phyloP scores from a whole-genome alignment of 2,888 invertebrate species.

The Heliconius hortense region DNA sequence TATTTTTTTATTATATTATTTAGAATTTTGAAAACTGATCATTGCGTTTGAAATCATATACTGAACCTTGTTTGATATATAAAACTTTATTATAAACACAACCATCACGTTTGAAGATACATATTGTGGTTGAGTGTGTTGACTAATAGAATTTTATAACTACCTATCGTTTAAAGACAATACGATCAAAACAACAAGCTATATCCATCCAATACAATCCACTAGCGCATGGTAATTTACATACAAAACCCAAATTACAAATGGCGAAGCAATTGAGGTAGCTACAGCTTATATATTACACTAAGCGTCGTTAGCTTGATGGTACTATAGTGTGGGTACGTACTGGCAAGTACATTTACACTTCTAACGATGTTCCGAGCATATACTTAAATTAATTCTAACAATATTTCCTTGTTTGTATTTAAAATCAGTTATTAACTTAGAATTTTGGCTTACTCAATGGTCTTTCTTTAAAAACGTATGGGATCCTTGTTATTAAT shows the following conservation, averaged over 20 bases:
- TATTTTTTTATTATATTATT: background rate
- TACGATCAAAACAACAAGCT: background rate
- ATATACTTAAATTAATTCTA: background rate
- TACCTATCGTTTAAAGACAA: background rate
- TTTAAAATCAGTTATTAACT: background rate
- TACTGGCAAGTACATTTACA: background rate
- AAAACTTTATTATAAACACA: too few species aligned
- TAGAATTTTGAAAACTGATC: too few species aligned
- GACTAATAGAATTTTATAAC: too few species aligned
- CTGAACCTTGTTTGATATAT: too few species aligned
- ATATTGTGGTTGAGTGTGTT: too few species aligned
- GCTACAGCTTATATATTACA: slow-evolving; percentile 13
- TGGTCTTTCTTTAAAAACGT: too few species aligned
- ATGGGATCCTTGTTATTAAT: too few species aligned
- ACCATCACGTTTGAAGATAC: too few species aligned
- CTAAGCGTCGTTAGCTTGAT: slow-evolving; percentile 3
- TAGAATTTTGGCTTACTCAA: background rate
- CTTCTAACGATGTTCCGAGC: background rate
- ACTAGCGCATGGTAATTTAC: background rate
- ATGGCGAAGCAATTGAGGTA: slow-evolving; percentile 11
- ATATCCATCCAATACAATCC: slow-evolving; percentile 2
- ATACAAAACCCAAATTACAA: slow-evolving; percentile 17
- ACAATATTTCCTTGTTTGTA: background rate
- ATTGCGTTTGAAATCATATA: too few species aligned
- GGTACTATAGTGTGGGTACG: background rate